These are phyloP conservation scores for Peromyscus leucopus DNA, from an alignment of 2,113 vertebrate species.

Conservation along the genomic window DNA sequence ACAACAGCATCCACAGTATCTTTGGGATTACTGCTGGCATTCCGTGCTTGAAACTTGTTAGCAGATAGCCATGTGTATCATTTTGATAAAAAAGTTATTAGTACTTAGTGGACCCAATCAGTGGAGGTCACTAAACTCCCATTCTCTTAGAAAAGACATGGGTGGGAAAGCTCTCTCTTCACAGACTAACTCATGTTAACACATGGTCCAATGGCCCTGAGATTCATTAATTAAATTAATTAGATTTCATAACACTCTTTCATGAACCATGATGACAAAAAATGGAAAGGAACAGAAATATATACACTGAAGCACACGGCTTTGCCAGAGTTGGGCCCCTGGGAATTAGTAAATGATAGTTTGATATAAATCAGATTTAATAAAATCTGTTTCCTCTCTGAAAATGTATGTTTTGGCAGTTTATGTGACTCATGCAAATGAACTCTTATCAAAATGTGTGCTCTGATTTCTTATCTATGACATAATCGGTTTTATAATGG, in stretches of 20 bases:
- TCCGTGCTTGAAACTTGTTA: background rate
- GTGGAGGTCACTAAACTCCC: conserved; percentile 59
- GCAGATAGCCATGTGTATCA: background rate
- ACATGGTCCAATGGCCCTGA: conserved; percentile 53
- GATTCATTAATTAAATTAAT: conserved; percentile 85
- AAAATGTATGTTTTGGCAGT: conserved; percentile 56
- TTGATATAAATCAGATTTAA: conserved; percentile 76
- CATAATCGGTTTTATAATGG: conserved; percentile 34
- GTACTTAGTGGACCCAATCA: conserved; percentile 48
- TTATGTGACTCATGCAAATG: conserved; percentile 63
- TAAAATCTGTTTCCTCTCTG: conserved; percentile 67
- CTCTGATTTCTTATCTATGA: background rate
- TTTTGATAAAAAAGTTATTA: conserved; percentile 37
- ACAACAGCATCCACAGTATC: background rate
- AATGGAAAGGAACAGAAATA: conserved; percentile 51
- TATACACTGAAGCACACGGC: conserved; percentile 60
- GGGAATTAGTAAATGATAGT: conserved; percentile 78
- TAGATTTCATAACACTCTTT: conserved; percentile 77
- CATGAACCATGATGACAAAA: conserved; percentile 75
- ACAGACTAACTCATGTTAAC: conserved; percentile 72
- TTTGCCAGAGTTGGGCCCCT: conserved; percentile 61
- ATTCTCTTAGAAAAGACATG: conserved; percentile 40
- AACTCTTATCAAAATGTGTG: background rate
- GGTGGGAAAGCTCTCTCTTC: background rate
- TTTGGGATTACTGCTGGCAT: background rate